phyloP scores from a whole-genome alignment of 64 coral and sea anemone genomes.

The Platygyra sinensis region DNA sequence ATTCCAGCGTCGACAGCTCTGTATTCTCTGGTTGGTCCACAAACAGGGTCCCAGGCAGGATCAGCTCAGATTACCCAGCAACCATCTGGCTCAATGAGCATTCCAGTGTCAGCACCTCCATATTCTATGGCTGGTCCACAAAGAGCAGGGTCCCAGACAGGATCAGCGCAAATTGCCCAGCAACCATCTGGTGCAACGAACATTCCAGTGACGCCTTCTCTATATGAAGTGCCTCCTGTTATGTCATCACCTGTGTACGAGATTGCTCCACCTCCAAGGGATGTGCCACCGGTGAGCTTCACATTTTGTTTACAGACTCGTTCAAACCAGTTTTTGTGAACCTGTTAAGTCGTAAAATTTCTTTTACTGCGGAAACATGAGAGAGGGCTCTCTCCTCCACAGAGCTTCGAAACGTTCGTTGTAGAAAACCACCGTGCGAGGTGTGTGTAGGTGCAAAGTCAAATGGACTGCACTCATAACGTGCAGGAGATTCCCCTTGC shows the following conservation, averaged over 20 bases:
- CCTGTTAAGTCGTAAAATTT: background rate
- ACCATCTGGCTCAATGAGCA: background rate
- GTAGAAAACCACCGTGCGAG: no score
- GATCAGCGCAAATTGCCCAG: background rate
- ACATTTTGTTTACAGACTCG: background rate
- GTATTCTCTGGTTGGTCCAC: slow-evolving; percentile 16
- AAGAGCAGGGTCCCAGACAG: slow-evolving; percentile 17
- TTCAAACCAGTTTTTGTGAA: background rate
- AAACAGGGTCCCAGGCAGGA: slow-evolving; percentile 11
- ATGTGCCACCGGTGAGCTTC: background rate
- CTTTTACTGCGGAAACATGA: no score
- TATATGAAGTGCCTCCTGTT: background rate
- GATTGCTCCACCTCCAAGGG: slow-evolving; percentile 44
- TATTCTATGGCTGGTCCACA: slow-evolving; percentile 22
- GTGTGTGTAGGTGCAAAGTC: no score
- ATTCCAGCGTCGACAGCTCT: slow-evolving; percentile 15
- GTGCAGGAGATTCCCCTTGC: no score
- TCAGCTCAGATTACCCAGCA: background rate
- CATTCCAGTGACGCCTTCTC: slow-evolving; percentile 5
- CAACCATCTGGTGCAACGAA: background rate
- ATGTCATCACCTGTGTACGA: slow-evolving; percentile 45
- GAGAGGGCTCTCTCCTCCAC: no score
- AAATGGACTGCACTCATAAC: no score
- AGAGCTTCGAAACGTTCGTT: no score
- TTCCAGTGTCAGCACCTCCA: slow-evolving; percentile 14